A percentile compares a stretch with the other conserved stretches of the same genome.
Conservation (phyloP, 1,140 invertebrate species). For the Drosophila ogumai region DNA sequence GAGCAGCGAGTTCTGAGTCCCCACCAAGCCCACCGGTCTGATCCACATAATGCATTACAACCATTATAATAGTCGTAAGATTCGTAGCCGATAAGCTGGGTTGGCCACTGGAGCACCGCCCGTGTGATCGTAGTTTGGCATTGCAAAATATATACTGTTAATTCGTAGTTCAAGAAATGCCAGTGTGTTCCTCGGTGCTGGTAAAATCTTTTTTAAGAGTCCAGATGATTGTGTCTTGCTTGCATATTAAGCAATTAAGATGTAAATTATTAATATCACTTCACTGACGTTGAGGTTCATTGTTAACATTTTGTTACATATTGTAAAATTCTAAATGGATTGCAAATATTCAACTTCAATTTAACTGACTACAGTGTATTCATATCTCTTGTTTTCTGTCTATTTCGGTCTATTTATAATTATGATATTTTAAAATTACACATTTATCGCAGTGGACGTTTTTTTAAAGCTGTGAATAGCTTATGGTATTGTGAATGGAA, state of each 20-base stretch:
- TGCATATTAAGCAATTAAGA: no score
- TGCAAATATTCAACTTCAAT: no score
- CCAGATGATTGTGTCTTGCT: background rate
- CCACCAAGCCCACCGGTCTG: constrained; percentile 2
- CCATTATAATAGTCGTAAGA: constrained; percentile 54
- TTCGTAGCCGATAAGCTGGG: constrained; percentile 54
- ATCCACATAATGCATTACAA: constrained; percentile 16
- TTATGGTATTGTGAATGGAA: no score
- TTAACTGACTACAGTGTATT: background rate
- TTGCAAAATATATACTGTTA: constrained; percentile 50
- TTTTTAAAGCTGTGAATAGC: no score
- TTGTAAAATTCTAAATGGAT: no score
- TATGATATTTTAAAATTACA: no score
- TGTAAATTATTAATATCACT: no score
- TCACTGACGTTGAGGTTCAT: no score
- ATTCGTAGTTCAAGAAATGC: constrained; percentile 31
- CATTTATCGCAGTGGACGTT: no score
- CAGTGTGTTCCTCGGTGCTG: background rate
- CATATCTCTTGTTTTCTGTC: background rate
- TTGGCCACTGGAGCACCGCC: constrained; percentile 17
- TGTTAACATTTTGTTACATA: no score
- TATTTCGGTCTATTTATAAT: no score
- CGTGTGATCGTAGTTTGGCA: constrained; percentile 30
- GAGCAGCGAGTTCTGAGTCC: constrained; percentile 87
- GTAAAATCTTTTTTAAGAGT: background rate